A percentile compares a stretch with the other conserved stretches of the same genome.
phyloP scores from a whole-genome alignment of 2,888 invertebrate genomes.

The Caenorhabditis panamensis region DNA sequence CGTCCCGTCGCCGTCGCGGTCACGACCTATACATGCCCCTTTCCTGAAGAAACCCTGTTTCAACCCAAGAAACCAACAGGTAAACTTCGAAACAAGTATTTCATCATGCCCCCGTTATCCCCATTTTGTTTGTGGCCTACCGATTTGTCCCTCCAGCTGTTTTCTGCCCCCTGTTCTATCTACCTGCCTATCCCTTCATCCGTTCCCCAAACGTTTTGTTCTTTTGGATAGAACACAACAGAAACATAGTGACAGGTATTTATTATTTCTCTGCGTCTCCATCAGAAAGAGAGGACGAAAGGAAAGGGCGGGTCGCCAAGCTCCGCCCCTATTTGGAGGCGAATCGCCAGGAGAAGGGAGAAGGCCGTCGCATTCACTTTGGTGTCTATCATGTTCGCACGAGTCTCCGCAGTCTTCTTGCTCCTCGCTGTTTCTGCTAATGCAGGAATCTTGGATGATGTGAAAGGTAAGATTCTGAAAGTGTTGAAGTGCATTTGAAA shows the following conservation, averaged over 20 bases:
- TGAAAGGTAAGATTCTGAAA: constrained; percentile 42
- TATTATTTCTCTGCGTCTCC: constrained; percentile 24
- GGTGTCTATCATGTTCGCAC: constrained; percentile 38
- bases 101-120: no score
- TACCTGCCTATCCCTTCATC: constrained; percentile 11
- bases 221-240: background rate
- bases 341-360: background rate
- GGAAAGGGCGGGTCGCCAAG: constrained; percentile 5
- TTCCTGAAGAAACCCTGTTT: background rate
- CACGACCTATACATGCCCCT: no score
- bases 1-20: no score
- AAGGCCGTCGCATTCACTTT: background rate
- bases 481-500: background rate
- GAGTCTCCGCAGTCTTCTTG: constrained; percentile 38
- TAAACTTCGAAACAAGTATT: constrained; percentile 14
- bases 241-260: background rate
- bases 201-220: constrained; percentile 5
- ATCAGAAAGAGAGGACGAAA: background rate
- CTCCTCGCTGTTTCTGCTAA: constrained; percentile 43
- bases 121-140: background rate
- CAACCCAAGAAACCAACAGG: no score
- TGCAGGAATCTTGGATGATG: constrained; percentile 67
- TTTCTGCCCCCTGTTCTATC: background rate
- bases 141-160: background rate
- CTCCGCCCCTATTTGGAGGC: constrained; percentile 39